Conservation (phyloP, 2,113 vertebrate genomes). For the Eubucco bourcierii region DNA sequence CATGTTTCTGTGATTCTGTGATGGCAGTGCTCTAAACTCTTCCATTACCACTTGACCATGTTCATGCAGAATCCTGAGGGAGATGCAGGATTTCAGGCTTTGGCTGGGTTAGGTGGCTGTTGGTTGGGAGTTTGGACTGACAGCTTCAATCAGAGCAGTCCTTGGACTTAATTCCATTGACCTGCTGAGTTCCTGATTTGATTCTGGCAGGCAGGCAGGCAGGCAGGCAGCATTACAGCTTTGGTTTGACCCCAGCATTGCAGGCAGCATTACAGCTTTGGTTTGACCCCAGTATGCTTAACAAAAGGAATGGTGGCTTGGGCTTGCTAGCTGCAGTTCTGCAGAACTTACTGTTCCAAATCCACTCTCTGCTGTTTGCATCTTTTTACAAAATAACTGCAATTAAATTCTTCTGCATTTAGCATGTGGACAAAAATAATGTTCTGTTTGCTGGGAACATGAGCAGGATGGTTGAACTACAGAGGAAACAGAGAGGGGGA, state of each 20-base stretch:
- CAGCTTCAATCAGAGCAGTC: background rate
- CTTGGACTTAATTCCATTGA: background rate
- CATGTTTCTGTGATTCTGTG: too few relatives aligned
- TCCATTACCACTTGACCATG: background rate
- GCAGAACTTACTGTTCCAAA: background rate
- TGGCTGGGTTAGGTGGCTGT: background rate
- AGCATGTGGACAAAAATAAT: background rate
- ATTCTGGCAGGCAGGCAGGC: background rate
- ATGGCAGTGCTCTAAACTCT: background rate
- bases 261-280: background rate
- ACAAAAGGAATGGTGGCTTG: background rate
- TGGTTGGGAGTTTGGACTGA: background rate
- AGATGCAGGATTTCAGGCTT: background rate
- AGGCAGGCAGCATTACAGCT: background rate
- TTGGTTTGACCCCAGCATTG: background rate
- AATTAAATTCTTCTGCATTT: background rate
- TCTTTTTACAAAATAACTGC: background rate
- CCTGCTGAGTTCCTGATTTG: background rate
- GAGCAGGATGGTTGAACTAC: background rate
- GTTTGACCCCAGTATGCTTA: background rate
- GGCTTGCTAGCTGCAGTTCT: background rate
- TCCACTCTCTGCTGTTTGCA: background rate
- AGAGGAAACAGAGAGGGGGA: background rate
- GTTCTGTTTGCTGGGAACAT: background rate
- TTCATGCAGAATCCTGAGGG: background rate